Conservation (phyloP, 1,140 invertebrate genomes). For the Trichonephila clavipes region DNA sequence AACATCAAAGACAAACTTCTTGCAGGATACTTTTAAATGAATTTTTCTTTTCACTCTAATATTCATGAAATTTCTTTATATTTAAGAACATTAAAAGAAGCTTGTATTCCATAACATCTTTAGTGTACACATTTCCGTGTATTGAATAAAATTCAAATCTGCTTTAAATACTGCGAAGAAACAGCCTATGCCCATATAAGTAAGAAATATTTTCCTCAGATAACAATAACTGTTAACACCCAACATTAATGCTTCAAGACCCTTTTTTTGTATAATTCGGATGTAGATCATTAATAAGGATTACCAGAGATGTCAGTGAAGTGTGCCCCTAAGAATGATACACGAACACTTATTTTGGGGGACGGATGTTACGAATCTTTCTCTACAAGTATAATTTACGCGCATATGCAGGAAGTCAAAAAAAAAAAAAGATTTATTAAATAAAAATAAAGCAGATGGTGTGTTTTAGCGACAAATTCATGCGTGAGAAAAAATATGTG, state of each 20-base stretch:
- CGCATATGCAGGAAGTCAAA: neutral
- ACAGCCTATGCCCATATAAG: neutral
- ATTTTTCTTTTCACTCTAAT: too few species aligned
- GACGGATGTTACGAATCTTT: slow-evolving; percentile 1
- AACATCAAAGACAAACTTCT: too few species aligned
- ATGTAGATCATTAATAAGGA: neutral
- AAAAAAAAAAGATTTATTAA: neutral
- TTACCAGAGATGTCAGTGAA: neutral
- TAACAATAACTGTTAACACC: neutral
- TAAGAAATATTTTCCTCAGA: neutral
- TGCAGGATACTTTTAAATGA: too few species aligned
- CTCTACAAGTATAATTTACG: neutral
- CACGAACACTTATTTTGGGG: neutral
- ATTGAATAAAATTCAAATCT: too few species aligned
- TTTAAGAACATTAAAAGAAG: too few species aligned
- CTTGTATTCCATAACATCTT: too few species aligned
- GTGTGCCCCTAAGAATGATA: neutral
- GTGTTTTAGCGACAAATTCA: neutral
- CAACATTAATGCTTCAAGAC: neutral
- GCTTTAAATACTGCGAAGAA: too few species aligned
- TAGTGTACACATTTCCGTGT: too few species aligned
- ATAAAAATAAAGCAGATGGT: neutral
- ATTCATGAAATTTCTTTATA: too few species aligned
- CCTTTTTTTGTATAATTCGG: neutral
- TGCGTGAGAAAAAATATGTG: neutral